phyloP scores from a whole-genome alignment of 2,888 invertebrate genomes.

The Mythimna impura region DNA sequence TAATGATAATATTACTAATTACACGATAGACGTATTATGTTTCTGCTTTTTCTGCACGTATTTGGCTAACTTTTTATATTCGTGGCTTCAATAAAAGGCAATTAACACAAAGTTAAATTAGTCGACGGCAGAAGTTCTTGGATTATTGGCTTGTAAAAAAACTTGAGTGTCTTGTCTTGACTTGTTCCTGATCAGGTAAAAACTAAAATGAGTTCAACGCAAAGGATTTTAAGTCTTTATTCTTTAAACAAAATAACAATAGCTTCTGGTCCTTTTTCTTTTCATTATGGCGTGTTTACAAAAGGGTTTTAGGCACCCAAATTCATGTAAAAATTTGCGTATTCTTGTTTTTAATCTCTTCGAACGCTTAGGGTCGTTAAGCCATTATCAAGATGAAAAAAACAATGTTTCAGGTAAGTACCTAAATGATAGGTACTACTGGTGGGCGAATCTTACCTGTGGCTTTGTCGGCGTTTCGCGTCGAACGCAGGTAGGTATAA shows the following conservation, averaged over 20 bases:
- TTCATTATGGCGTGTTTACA: slow-evolving; percentile 22
- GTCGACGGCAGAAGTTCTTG: slow-evolving; percentile 22
- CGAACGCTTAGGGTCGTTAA: not conserved
- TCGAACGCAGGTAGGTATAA: slow-evolving; percentile 30
- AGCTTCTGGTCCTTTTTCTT: slow-evolving; percentile 40
- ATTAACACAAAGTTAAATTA: slow-evolving; percentile 44
- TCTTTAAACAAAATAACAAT: slow-evolving; percentile 58
- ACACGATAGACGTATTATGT: not conserved
- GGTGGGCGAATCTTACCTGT: slow-evolving; percentile 43
- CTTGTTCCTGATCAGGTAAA: slow-evolving; percentile 75
- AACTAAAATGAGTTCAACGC: slow-evolving; percentile 60
- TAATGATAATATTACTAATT: slow-evolving; percentile 12
- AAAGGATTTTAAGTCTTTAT: slow-evolving; percentile 57
- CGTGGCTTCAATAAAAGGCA: slow-evolving; percentile 35
- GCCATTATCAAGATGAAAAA: not conserved
- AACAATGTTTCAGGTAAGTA: slow-evolving; percentile 26
- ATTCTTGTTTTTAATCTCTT: slow-evolving; percentile 24
- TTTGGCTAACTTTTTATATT: slow-evolving; percentile 9
- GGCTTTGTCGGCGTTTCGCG: slow-evolving; percentile 43
- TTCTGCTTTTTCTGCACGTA: slow-evolving; percentile 19
- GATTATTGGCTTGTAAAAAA: slow-evolving; percentile 36
- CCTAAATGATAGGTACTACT: not conserved
- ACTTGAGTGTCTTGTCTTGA: slow-evolving; percentile 65
- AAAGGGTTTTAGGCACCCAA: slow-evolving; percentile 33
- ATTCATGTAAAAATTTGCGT: slow-evolving; percentile 48